A percentile compares a stretch with the other conserved stretches of the same genome.
phyloP scores from a whole-genome alignment of 2,113 vertebrate species.

The Centrocercus urophasianus region DNA sequence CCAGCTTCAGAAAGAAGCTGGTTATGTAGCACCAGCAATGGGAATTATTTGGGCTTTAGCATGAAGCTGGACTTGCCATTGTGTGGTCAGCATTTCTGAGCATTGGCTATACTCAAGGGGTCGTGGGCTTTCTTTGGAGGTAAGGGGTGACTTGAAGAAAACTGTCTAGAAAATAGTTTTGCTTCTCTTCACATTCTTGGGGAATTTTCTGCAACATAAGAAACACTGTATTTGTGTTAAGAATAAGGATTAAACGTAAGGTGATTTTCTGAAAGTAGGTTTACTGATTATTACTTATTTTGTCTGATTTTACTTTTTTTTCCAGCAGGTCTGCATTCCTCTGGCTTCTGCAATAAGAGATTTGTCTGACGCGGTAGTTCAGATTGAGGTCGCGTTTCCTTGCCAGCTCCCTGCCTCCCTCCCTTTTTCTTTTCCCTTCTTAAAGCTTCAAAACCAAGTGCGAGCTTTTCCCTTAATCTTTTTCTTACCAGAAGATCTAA shows the following conservation, averaged over 20 bases:
- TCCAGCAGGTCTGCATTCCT: constrained; percentile 22
- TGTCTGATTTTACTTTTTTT: constrained; percentile 27
- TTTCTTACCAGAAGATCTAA: neutral
- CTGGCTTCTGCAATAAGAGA: neutral
- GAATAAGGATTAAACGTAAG: neutral
- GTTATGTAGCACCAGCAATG: neutral
- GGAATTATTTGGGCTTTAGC: neutral
- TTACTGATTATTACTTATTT: neutral
- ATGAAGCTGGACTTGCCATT: neutral
- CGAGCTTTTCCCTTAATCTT: neutral
- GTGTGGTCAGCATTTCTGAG: neutral
- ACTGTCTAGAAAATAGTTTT: neutral
- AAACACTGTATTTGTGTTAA: neutral
- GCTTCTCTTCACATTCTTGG: neutral
- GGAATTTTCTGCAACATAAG: neutral
- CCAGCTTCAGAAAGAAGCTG: neutral
- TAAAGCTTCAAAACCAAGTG: neutral
- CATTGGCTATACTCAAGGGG: neutral
- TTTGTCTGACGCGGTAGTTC: constrained; percentile 29
- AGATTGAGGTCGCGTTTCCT: constrained; percentile 36
- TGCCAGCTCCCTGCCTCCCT: neutral
- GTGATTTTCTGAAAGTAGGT: constrained; percentile 3
- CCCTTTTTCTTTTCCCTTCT: neutral
- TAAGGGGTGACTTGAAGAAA: neutral
- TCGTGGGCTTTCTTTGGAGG: neutral